These are phyloP conservation scores for Sturnus vulgaris DNA, from an alignment of 2,113 vertebrate genomes.

Conservation along the genomic window DNA sequence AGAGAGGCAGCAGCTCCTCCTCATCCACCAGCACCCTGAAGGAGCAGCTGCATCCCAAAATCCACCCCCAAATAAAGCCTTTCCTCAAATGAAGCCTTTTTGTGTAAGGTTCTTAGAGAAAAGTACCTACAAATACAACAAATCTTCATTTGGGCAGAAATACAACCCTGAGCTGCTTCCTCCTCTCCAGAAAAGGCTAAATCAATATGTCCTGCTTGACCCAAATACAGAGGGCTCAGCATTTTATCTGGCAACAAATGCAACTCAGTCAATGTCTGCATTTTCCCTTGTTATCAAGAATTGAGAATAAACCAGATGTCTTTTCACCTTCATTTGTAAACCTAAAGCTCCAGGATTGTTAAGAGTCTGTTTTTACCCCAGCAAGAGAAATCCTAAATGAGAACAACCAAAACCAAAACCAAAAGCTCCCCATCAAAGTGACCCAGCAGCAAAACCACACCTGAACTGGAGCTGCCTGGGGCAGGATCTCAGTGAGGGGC, in stretches of 20 bases:
- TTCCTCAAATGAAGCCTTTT: neutral
- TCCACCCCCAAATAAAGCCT: neutral
- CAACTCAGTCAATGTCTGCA: accelerated
- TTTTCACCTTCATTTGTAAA: neutral
- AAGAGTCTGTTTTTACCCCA: neutral
- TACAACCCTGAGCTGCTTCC: neutral
- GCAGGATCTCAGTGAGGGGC: accelerated
- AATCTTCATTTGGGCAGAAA: neutral
- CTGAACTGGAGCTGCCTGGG: accelerated
- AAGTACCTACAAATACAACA: neutral
- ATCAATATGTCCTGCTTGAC: neutral
- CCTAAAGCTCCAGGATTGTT: neutral
- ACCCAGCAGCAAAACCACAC: neutral
- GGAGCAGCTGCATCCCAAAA: neutral
- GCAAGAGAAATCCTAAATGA: neutral
- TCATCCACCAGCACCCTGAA: neutral
- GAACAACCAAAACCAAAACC: neutral
- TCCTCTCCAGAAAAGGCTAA: neutral
- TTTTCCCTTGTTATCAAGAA: neutral
- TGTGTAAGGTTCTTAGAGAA: neutral
- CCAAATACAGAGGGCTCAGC: neutral
- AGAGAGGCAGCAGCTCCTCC: neutral
- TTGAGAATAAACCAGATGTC: neutral
- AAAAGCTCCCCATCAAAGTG: neutral
- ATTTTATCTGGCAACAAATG: neutral